Base-by-base conservation (phyloP, 2,888 invertebrate species). In the Drosophila atripex region DNA sequence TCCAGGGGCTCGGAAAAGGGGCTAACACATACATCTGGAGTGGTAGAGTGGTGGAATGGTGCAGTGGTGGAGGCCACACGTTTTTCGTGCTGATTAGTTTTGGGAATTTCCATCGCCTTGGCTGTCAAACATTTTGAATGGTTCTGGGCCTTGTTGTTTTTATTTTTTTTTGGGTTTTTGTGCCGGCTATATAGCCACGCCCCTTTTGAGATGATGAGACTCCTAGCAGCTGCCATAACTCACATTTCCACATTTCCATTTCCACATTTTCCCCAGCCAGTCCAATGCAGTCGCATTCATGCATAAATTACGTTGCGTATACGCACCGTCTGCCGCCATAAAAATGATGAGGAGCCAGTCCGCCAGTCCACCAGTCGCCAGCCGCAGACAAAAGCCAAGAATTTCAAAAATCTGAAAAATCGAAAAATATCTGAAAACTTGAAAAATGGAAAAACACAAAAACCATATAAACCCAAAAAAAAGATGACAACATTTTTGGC, bases 1-100 rank as follows among this genome's bases (percentile, higher is more conserved):
- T 71, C 71, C 59, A 43, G 49, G 71, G 60, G 75, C 30, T 3
- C 30, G 11, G n/a, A n/a, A n/a, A n/a, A n/a, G n/a, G n/a, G n/a
- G n/a, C n/a, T n/a, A n/a, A n/a, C n/a, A n/a, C n/a, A n/a, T n/a
- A n/a, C n/a, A n/a, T n/a, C n/a, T n/a, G n/a, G n/a, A n/a, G n/a
- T n/a, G n/a, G n/a, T n/a, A n/a, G n/a, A n/a, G n/a, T n/a, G n/a
- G n/a, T n/a, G n/a, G n/a, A n/a, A n/a, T n/a, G n/a, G n/a, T n/a
- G n/a, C n/a, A n/a, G n/a, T n/a, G n/a, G n/a, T 9, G 77, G 58
- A 7, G 12, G 6, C 41, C 59, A 63, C 78, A 70, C 70, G 65
- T 78, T 78, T 61, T 73, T 65, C 50, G 53, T 63, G 59, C 77
- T 82, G 82, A 82, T 82, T 82, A 82, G 86, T 77, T 82, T 79